A percentile compares a stretch with the other conserved stretches of the same genome.
These are phyloP conservation scores for Chunga burmeisteri DNA, from an alignment of 2,113 vertebrate genomes.

Conservation along the genomic window DNA sequence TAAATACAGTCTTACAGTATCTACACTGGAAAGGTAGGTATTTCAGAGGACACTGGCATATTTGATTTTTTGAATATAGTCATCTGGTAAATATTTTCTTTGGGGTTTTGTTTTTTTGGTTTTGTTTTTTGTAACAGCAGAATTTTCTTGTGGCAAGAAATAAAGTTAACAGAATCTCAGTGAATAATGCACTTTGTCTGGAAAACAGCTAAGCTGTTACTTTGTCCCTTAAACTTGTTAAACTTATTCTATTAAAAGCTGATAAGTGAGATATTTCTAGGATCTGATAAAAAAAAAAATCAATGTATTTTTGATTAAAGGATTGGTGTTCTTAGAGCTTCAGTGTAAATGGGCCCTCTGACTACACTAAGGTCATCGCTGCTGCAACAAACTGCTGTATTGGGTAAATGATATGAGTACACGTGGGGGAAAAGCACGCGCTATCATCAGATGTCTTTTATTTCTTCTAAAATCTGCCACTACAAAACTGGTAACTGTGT, in stretches of 20 bases:
- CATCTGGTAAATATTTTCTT: neutral
- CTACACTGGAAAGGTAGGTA: neutral
- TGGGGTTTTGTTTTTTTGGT: fast-evolving
- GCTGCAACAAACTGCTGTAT: neutral
- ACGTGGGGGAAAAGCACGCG: fast-evolving
- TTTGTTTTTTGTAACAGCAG: neutral
- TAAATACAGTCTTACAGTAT: neutral
- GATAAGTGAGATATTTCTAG: neutral
- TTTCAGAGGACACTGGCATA: neutral
- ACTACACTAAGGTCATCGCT: neutral
- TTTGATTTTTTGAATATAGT: neutral
- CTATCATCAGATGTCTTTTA: neutral
- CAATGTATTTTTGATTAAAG: conserved; percentile 33
- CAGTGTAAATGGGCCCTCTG: neutral
- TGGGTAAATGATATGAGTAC: neutral
- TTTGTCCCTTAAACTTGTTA: neutral
- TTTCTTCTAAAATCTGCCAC: neutral
- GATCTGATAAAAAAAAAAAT: conserved; percentile 6
- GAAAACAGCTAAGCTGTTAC: neutral
- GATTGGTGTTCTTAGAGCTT: neutral
- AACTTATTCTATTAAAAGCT: conserved; percentile 2
- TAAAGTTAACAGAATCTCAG: neutral
- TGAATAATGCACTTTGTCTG: neutral
- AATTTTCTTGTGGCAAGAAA: neutral
- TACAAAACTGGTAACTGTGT: neutral